phyloP scores from a whole-genome alignment of 1,140 invertebrate genomes.

The Neoseiulus cucumeris region DNA sequence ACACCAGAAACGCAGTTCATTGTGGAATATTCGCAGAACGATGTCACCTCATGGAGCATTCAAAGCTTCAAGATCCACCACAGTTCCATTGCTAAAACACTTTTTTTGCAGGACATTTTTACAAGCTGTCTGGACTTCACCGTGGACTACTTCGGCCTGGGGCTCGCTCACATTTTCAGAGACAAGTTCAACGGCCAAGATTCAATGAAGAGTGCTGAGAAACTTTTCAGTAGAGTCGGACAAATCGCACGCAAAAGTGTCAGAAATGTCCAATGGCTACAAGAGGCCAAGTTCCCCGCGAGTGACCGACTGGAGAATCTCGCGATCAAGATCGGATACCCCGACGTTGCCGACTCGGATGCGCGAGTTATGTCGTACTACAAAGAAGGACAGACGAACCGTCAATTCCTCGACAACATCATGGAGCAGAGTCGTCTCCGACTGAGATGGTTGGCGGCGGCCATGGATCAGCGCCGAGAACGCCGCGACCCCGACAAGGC shows the following conservation, averaged over 20 bases:
- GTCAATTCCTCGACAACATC: slow-evolving; percentile 2
- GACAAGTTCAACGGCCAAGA: background rate
- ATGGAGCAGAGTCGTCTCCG: background rate
- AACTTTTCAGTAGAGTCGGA: background rate
- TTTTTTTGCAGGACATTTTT: background rate
- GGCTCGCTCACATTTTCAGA: background rate
- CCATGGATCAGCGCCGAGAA: background rate
- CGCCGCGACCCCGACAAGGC: background rate
- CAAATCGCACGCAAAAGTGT: background rate
- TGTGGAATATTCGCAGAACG: too few species aligned
- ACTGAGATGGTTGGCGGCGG: background rate
- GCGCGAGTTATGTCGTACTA: background rate
- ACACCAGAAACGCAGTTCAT: too few species aligned
- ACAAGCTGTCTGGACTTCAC: background rate
- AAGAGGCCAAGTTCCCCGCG: background rate
- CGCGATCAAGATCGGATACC: background rate
- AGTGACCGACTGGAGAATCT: background rate
- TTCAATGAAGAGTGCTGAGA: background rate
- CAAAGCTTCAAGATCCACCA: too few species aligned
- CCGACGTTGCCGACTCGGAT: background rate
- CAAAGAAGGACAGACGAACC: background rate
- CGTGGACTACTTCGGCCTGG: background rate
- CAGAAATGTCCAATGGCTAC: background rate
- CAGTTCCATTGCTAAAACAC: too few species aligned
- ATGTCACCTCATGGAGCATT: too few species aligned